Conservation (phyloP, 2,888 invertebrate species). For the Nymphalis polychloros region DNA sequence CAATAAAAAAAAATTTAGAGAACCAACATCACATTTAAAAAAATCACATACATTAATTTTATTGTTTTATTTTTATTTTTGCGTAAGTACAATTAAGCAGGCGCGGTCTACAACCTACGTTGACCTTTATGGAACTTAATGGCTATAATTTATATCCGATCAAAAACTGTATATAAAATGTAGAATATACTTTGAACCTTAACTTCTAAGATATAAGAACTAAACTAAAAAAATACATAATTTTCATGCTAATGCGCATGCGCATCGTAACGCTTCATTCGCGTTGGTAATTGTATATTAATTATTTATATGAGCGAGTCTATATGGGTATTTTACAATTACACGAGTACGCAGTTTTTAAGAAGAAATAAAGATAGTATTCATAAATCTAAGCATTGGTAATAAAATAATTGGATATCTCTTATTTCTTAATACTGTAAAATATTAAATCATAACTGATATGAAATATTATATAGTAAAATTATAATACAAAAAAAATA, state of each 20-base stretch:
- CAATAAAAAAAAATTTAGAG: too few relatives aligned
- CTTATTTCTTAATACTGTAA: too few relatives aligned
- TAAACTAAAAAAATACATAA: not conserved
- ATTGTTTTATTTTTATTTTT: too few relatives aligned
- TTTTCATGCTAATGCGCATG: not conserved
- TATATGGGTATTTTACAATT: not conserved
- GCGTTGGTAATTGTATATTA: not conserved
- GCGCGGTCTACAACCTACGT: not conserved
- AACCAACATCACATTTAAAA: too few relatives aligned
- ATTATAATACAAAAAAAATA: too few relatives aligned
- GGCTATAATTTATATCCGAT: not conserved
- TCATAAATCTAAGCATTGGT: too few relatives aligned
- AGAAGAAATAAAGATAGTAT: too few relatives aligned
- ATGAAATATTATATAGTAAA: too few relatives aligned
- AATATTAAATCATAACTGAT: too few relatives aligned
- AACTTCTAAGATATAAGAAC: not conserved
- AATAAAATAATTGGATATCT: too few relatives aligned
- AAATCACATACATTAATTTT: too few relatives aligned
- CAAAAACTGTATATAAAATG: not conserved
- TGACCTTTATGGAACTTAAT: not conserved
- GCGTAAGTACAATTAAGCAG: too few relatives aligned
- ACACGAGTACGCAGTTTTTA: not conserved
- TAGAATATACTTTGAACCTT: not conserved
- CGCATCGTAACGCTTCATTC: conserved; percentile 16
- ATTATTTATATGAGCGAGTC: not conserved